These are phyloP conservation scores for Neotoxoptera formosana DNA, from an alignment of 1,140 invertebrate species.

Conservation along the genomic window DNA sequence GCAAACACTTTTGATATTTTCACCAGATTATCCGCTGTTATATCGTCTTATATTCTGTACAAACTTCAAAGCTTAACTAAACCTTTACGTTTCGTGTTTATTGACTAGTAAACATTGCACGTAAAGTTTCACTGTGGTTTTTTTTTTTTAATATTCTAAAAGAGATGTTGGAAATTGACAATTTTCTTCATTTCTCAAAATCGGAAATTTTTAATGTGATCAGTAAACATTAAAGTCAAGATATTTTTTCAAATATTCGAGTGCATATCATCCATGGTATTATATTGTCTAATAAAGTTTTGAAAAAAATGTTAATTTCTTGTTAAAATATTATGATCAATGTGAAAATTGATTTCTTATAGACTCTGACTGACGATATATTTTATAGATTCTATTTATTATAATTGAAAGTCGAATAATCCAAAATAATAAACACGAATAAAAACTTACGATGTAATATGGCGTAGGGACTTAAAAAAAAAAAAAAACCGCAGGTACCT, in stretches of 20 bases:
- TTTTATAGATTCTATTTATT: neutral
- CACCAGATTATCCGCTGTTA: slow-evolving; percentile 16
- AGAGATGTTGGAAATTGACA: neutral
- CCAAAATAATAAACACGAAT: neutral
- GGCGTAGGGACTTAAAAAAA: neutral
- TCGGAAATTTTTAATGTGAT: neutral
- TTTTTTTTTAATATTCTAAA: neutral
- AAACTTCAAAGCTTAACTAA: slow-evolving; percentile 33
- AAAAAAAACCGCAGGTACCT: neutral
- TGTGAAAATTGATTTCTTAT: neutral
- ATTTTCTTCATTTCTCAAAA: neutral
- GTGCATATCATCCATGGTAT: neutral
- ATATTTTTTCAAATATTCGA: neutral
- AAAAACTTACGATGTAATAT: neutral
- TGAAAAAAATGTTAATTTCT: neutral
- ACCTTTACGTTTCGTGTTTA: slow-evolving; percentile 8
- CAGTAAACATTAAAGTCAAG: neutral
- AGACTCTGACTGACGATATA: neutral
- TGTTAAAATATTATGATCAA: neutral
- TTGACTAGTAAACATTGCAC: neutral
- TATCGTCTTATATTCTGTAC: neutral
- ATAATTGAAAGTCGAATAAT: neutral
- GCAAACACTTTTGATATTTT: slow-evolving; percentile 41
- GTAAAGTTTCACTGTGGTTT: neutral
- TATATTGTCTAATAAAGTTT: neutral